phyloP scores from a whole-genome alignment of 2,797 vertebrate species.

The Amblyopsis hoosieri region DNA sequence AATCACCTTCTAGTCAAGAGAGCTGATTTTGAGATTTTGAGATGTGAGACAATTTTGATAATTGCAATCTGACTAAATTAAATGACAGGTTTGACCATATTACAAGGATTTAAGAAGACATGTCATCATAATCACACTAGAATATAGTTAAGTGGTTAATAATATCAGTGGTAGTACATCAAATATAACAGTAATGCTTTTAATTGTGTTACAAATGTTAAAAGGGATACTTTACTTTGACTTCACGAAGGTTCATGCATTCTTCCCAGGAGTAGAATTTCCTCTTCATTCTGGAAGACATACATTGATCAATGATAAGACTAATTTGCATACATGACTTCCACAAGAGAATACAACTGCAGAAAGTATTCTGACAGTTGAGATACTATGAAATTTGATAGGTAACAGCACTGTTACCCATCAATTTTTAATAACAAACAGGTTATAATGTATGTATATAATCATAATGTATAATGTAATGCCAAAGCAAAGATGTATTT shows the following conservation, averaged over 20 bases:
- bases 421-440: not conserved
- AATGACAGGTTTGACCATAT: slow-evolving; percentile 38
- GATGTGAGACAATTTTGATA: slow-evolving; percentile 60
- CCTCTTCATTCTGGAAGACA: slow-evolving; percentile 89
- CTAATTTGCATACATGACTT: not conserved
- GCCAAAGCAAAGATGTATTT: not conserved
- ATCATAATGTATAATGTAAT: not conserved
- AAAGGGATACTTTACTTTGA: slow-evolving; percentile 83
- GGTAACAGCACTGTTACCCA: not conserved
- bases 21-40: slow-evolving; percentile 64
- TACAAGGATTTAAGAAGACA: slow-evolving; percentile 23
- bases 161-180: not conserved
- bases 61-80: slow-evolving; percentile 47
- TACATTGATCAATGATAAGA: not conserved
- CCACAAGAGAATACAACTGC: not conserved
- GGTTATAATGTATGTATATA: not conserved
- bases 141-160: too few relatives aligned
- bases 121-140: not conserved
- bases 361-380: not conserved
- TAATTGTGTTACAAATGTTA: not conserved
- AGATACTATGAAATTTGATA: too few relatives aligned
- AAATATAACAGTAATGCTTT: not conserved
- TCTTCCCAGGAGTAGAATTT: slow-evolving; percentile 99
- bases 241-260: slow-evolving; percentile 96
- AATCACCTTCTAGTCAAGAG: slow-evolving; percentile 74